Evolutionary conservation across 2,888 invertebrate genomes (phyloP).

Genomic region (Exocentrus adspersus): DNA sequence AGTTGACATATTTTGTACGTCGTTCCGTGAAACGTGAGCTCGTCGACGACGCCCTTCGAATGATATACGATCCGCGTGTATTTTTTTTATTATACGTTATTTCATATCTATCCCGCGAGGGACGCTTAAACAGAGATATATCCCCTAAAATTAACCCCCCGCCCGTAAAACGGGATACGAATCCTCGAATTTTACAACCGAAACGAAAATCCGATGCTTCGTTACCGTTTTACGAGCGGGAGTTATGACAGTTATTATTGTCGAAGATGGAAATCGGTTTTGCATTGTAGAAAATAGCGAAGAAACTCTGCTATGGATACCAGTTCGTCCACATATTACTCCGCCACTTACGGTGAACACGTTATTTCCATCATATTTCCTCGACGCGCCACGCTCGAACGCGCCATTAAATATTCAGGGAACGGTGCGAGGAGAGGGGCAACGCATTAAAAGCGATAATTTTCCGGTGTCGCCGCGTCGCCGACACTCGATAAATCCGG

Average conservation of each 20-base stretch:
- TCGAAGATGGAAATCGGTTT: neutral
- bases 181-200: constrained; percentile 21
- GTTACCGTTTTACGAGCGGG: constrained; percentile 20
- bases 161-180: constrained; percentile 21
- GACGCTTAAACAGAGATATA: constrained; percentile 18
- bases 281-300: too few relatives aligned
- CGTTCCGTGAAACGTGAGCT: constrained; percentile 2
- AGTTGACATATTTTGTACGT: constrained; percentile 22
- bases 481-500: neutral
- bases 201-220: constrained; percentile 19
- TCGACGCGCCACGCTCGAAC: constrained; percentile 16
- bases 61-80: constrained; percentile 14
- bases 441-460: constrained; percentile 18
- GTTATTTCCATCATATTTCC: constrained; percentile 31
- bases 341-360: constrained; percentile 29
- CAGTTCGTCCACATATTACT: too few relatives aligned
- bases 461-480: neutral
- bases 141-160: constrained; percentile 22
- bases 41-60: neutral
- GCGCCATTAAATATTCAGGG: constrained; percentile 18
- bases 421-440: constrained; percentile 9
- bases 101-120: constrained; percentile 7
- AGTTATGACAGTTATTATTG: constrained; percentile 17
- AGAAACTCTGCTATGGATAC: too few relatives aligned
- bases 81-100: constrained; percentile 22